Conservation (phyloP, 2,113 vertebrate species). For the Callocephalon fimbriatum region DNA sequence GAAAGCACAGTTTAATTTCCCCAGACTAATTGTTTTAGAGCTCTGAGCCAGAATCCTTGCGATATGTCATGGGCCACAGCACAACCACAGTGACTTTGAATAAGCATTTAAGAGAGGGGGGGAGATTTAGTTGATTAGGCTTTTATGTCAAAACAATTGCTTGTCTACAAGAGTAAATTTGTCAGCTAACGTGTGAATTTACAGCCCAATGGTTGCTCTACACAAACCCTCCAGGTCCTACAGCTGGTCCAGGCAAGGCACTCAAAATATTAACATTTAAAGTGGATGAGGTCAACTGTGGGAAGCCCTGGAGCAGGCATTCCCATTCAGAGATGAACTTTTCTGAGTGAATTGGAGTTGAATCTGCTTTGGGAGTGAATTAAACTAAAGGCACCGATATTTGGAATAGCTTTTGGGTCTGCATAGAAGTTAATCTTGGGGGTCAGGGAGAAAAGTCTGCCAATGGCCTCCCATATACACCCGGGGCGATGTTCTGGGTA, state of each 20-base stretch:
- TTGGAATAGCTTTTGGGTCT: background rate
- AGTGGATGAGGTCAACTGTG: background rate
- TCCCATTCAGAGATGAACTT: background rate
- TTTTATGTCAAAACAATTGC: background rate
- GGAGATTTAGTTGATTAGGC: background rate
- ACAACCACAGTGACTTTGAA: background rate
- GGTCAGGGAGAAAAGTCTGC: background rate
- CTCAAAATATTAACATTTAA: background rate
- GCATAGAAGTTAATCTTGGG: background rate
- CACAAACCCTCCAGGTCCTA: background rate
- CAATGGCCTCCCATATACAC: background rate
- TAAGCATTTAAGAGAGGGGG: background rate
- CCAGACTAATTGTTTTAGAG: conserved; percentile 19
- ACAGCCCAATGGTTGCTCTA: background rate
- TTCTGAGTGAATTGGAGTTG: background rate
- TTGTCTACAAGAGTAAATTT: background rate
- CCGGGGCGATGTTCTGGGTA: accelerated
- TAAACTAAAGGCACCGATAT: background rate
- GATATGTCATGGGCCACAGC: background rate
- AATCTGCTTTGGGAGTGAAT: background rate
- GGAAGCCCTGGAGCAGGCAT: background rate
- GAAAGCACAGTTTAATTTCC: background rate
- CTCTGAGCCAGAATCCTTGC: background rate
- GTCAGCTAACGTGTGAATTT: background rate
- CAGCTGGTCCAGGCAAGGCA: background rate